Conservation (phyloP, 1,140 invertebrate species). For the Calephelis virginiensis region DNA sequence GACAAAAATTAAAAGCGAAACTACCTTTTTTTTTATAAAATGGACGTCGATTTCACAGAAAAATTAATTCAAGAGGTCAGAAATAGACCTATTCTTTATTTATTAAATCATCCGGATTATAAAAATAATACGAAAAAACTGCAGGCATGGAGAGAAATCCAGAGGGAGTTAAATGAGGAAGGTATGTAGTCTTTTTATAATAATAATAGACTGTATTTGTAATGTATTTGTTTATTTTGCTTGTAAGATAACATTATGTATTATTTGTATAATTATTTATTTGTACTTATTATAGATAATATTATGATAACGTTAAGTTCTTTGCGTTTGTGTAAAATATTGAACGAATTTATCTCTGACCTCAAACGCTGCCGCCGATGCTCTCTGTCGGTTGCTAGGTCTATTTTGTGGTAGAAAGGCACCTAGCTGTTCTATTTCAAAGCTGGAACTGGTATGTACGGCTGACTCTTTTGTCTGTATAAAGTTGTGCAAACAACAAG, state of each 20-base stretch:
- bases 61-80: slow-evolving; percentile 23
- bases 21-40: slow-evolving; percentile 22
- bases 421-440: slow-evolving; percentile 21
- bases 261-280: background rate
- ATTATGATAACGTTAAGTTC: slow-evolving; percentile 18
- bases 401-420: slow-evolving; percentile 19
- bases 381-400: slow-evolving; percentile 19
- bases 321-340: slow-evolving; percentile 19
- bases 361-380: slow-evolving; percentile 20
- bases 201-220: slow-evolving; percentile 13
- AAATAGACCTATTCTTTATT: slow-evolving; percentile 23
- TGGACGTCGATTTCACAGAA: slow-evolving; percentile 22
- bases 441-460: slow-evolving; percentile 18
- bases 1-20: slow-evolving; percentile 23
- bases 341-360: slow-evolving; percentile 17
- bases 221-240: background rate
- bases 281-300: background rate
- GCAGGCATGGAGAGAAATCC: slow-evolving; percentile 13
- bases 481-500: slow-evolving; percentile 19
- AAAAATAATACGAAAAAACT: slow-evolving; percentile 22
- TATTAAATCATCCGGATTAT: background rate
- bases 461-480: slow-evolving; percentile 21
- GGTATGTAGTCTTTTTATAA: slow-evolving; percentile 17
- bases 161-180: slow-evolving; percentile 14
- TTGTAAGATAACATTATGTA: background rate